Base-by-base conservation (phyloP, 2,113 vertebrate genomes). In the Tragelaphus imberbis region DNA sequence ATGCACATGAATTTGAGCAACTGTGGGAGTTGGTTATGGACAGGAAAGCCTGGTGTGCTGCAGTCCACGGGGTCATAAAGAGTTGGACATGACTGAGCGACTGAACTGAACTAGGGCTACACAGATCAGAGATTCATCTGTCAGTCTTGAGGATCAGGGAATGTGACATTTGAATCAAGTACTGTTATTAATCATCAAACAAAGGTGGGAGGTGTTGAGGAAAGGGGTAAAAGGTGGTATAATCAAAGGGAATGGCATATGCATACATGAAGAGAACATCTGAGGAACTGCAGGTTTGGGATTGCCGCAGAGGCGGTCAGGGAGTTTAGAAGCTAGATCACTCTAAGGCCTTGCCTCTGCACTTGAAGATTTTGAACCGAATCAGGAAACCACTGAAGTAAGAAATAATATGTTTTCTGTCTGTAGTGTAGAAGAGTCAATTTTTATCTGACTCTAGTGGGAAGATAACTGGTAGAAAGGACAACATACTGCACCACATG, bases 351-450 rank as follows among this genome's bases (percentile, higher is more conserved):
- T 94, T 84, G 44, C 21, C 33, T 88, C 90, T 59, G 61, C 15
- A 44, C 49, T 5, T 12, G 36, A 93, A 75, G 68, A 89, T 25
- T 92, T 27, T 40, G 23, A 93, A 88, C 16, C 75, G 87, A 53
- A 28, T 30, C 58, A 36, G 49, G 53, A 96, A 97, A 91, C 8
- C 12, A 53, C 10, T 55, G 36, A 96, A 71, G 16, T 88, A 88
- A 51, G 40, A 65, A 68, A 71, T n/a, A 91, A 84, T 51, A 75
- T 15, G 40, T 0, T 44, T 87, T 85, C 21, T n/a, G 15, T 77
- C 15, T 91, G 44, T n/a, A 55, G 33, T 30, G 36, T 36, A 56
- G 53, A 85, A 49, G 75, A 86, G 15, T 23, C 68, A 44, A 28
- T 89, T 93, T 94, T 55, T 58, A 17, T 36, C 33, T 33, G 55